Conservation (phyloP, 2,113 vertebrate species). For the Tragelaphus buxtoni region DNA sequence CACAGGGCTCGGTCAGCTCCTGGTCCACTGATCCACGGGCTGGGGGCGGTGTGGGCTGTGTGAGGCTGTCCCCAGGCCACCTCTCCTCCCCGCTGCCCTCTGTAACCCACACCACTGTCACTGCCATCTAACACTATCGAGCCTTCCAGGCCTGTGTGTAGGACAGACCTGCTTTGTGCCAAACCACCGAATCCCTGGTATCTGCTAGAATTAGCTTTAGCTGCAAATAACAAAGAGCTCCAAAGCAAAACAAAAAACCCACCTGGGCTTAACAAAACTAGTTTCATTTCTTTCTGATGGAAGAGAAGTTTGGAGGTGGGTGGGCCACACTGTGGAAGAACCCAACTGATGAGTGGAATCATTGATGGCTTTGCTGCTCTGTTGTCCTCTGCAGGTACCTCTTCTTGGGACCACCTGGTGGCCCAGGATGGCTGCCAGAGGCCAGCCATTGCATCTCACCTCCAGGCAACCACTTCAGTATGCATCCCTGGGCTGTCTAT, state of each 20-base stretch:
- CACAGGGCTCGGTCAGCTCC: not conserved
- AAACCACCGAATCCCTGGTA: not conserved
- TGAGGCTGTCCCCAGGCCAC: constrained; percentile 23
- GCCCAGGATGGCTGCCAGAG: not conserved
- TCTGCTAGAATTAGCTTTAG: not conserved
- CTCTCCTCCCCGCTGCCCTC: constrained; percentile 26
- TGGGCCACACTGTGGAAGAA: not conserved
- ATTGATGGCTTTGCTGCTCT: not conserved
- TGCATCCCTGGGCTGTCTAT: not conserved
- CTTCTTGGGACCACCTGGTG: not conserved
- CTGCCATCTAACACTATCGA: not conserved
- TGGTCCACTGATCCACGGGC: not conserved
- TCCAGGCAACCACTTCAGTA: not conserved
- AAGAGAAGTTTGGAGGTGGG: not conserved
- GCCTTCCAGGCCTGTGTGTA: not conserved
- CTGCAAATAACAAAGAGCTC: not conserved
- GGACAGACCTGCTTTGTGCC: not conserved
- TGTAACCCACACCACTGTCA: constrained; percentile 46
- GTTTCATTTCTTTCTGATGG: not conserved
- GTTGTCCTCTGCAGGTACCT: not conserved
- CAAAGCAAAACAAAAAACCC: not conserved
- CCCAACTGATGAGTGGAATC: not conserved
- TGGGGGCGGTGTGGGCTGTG: not conserved
- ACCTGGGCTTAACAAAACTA: not conserved
- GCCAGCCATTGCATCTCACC: not conserved